Evolutionary conservation across 2,888 invertebrate species (phyloP).

Genomic region (Mimachlamys varia): DNA sequence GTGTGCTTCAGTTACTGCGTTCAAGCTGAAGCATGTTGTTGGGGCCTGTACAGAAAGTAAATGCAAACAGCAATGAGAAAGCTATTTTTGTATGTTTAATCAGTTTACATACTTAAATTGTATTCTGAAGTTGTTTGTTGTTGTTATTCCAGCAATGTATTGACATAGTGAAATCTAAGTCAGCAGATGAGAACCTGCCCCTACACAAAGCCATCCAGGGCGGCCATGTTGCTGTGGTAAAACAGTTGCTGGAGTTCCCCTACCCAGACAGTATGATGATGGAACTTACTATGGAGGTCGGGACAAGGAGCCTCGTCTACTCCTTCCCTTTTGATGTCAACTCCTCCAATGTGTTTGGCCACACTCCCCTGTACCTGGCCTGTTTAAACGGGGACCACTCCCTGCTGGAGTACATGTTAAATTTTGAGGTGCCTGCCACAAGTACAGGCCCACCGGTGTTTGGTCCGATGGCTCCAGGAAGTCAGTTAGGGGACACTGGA

Average conservation of each 20-base stretch:
- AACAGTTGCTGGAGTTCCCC: slow-evolving; percentile 88
- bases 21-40: no score
- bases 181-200: slow-evolving; percentile 95
- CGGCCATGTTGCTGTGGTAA: slow-evolving; percentile 90
- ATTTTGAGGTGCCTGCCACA: slow-evolving; percentile 44
- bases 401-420: neutral
- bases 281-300: slow-evolving; percentile 85
- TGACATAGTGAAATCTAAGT: slow-evolving; percentile 91
- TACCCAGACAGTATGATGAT: slow-evolving; percentile 89
- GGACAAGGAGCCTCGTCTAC: slow-evolving; percentile 83
- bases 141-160: slow-evolving; percentile 87
- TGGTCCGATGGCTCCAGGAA: neutral
- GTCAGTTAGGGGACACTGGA: slow-evolving; percentile 38
- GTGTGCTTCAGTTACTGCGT: no score
- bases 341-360: slow-evolving; percentile 87
- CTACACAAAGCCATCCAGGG: slow-evolving; percentile 96
- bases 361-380: slow-evolving; percentile 93
- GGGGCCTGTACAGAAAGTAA: no score
- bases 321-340: slow-evolving; percentile 95
- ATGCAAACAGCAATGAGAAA: no score
- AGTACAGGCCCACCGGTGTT: neutral
- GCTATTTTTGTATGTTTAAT: no score
- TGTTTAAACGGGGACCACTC: slow-evolving; percentile 83
- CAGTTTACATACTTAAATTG: no score
- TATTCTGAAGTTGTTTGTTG: neutral